Evolutionary conservation across 1,140 invertebrate species (phyloP).

Genomic region (Penaeus chinensis): DNA sequence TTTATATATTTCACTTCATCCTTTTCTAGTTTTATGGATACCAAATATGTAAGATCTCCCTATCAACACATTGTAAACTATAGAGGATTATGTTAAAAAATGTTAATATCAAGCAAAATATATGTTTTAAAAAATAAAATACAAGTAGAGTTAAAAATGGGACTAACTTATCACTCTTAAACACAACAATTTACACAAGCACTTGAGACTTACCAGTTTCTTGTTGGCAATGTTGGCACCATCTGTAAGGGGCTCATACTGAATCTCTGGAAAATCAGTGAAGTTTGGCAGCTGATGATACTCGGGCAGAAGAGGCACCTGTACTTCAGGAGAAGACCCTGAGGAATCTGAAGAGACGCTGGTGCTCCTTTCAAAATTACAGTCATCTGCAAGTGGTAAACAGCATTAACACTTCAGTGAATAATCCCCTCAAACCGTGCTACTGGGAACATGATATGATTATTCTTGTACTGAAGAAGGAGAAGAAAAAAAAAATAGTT

Average conservation of each 20-base stretch:
- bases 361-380: conserved; percentile 37
- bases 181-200: background rate
- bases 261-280: conserved; percentile 5
- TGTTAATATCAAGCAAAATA: too few relatives aligned
- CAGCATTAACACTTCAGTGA: background rate
- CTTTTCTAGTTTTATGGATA: too few relatives aligned
- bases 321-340: conserved; percentile 39
- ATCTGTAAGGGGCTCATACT: conserved; percentile 24
- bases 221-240: background rate
- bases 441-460: background rate
- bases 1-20: too few relatives aligned
- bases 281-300: conserved; percentile 33
- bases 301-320: conserved; percentile 42
- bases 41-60: too few relatives aligned
- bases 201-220: background rate
- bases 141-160: background rate
- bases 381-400: background rate
- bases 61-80: too few relatives aligned
- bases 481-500: too few relatives aligned
- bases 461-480: too few relatives aligned
- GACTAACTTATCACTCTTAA: background rate
- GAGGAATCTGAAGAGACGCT: conserved; percentile 44
- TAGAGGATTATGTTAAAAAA: too few relatives aligned
- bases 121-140: too few relatives aligned
- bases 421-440: background rate